Conservation (phyloP, 2,113 vertebrate species). For the Arenaria interpres region DNA sequence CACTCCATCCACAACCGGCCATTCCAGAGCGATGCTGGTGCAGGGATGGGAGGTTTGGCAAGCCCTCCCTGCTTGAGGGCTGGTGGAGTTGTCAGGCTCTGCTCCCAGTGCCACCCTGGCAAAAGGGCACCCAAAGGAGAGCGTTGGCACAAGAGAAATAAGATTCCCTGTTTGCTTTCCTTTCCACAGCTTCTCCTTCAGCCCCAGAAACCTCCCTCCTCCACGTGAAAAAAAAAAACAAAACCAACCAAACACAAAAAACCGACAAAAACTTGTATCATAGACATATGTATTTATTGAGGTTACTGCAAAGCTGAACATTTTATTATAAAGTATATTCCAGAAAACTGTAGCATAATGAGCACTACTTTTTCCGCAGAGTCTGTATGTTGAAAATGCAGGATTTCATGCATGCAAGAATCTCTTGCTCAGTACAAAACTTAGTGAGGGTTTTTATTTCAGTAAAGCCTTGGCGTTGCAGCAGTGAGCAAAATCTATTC, state of each 20-base stretch:
- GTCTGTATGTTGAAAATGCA: background rate
- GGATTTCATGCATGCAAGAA: background rate
- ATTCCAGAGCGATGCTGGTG: fast-evolving
- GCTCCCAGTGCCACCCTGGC: fast-evolving
- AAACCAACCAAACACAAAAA: background rate
- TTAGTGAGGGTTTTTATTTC: background rate
- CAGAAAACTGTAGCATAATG: background rate
- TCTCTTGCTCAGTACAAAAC: background rate
- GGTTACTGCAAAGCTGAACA: background rate
- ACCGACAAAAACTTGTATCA: background rate
- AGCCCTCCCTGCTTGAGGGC: background rate
- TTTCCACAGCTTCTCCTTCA: background rate
- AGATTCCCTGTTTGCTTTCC: background rate
- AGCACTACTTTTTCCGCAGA: background rate
- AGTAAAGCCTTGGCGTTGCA: background rate
- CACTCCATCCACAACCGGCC: background rate
- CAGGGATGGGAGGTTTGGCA: background rate
- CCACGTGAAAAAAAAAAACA: background rate
- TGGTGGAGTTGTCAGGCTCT: background rate
- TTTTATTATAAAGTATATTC: background rate
- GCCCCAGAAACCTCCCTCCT: background rate
- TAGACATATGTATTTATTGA: background rate
- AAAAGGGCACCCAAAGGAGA: background rate
- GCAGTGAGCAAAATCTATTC: background rate
- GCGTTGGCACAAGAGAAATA: background rate